Evolutionary conservation across 2,113 vertebrate species (phyloP).

Genomic region (Colaptes auratus): DNA sequence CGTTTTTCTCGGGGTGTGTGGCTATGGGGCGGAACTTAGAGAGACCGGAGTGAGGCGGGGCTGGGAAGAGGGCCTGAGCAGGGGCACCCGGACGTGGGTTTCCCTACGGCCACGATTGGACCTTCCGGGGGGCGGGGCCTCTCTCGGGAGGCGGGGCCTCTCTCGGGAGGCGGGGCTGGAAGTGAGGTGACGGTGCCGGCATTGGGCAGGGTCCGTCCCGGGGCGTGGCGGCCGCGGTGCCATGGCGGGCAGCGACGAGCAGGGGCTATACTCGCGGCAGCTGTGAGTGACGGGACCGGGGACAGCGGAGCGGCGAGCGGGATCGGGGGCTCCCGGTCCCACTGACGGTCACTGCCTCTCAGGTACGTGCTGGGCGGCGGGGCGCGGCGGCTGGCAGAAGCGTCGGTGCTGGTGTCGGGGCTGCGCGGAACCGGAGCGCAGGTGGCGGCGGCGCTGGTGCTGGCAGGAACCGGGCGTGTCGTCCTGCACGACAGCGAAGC

Average conservation of each 20-base stretch:
- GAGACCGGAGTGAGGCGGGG: too few relatives aligned
- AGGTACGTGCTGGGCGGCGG: constrained; percentile 87
- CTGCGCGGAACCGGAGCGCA: constrained; percentile 88
- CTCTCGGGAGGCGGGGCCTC: too few relatives aligned
- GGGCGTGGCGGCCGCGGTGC: not conserved
- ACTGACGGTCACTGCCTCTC: not conserved
- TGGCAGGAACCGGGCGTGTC: constrained; percentile 86
- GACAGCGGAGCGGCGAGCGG: not conserved
- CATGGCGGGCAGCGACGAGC: constrained; percentile 34
- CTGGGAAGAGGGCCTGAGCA: too few relatives aligned
- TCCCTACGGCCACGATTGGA: too few relatives aligned
- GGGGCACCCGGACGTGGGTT: too few relatives aligned
- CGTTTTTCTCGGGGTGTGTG: too few relatives aligned
- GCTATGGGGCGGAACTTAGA: too few relatives aligned
- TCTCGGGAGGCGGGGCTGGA: not conserved
- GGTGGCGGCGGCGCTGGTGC: constrained; percentile 87
- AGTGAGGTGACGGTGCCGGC: not conserved
- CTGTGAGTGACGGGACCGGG: constrained; percentile 74
- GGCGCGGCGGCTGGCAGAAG: constrained; percentile 74
- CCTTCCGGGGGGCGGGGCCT: too few relatives aligned
- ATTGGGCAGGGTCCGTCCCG: too few relatives aligned
- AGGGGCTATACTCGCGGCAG: constrained; percentile 84
- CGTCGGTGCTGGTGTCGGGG: constrained; percentile 84
- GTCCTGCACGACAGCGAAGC: constrained; percentile 83
- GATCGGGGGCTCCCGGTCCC: too few relatives aligned